A percentile compares a stretch with the other conserved stretches of the same genome.
Evolutionary conservation across 2,888 invertebrate genomes (phyloP).

Genomic region (Amblyteles armatorius): DNA sequence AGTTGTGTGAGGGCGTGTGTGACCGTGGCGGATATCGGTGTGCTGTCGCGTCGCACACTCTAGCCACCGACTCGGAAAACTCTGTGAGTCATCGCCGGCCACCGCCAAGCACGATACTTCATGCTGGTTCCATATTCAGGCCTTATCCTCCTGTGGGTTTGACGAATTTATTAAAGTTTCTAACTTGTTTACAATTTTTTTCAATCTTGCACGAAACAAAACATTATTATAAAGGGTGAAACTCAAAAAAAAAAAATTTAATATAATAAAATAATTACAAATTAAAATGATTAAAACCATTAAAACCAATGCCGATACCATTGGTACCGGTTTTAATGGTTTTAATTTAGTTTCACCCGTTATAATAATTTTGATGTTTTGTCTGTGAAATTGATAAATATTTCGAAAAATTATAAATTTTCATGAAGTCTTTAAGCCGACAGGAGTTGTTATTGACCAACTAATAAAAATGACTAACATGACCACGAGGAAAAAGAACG

Average conservation of each 20-base stretch:
- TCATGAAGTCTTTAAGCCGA: too few species aligned
- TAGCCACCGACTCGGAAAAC: not conserved
- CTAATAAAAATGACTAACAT: not conserved
- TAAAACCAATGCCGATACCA: too few species aligned
- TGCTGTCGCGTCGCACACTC: not conserved
- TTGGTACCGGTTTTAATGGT: too few species aligned
- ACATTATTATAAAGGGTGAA: not conserved
- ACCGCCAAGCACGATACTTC: not conserved
- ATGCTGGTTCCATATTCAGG: not conserved
- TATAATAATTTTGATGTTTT: too few species aligned
- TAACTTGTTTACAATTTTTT: not conserved
- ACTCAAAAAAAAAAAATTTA: not conserved
- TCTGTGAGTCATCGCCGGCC: not conserved
- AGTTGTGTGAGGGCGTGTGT: not conserved
- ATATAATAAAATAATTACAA: too few species aligned
- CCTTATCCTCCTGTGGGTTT: not conserved
- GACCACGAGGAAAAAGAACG: not conserved
- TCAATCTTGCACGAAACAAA: not conserved
- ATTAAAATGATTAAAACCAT: too few species aligned
- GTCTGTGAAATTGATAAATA: too few species aligned
- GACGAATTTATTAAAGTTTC: not conserved
- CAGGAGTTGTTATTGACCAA: too few species aligned
- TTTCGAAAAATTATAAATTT: too few species aligned
- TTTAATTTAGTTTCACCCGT: too few species aligned
- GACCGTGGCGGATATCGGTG: not conserved